These are phyloP conservation scores for Rhynchonema sp. DNA, from an alignment of 2,888 invertebrate species.

Conservation along the genomic window DNA sequence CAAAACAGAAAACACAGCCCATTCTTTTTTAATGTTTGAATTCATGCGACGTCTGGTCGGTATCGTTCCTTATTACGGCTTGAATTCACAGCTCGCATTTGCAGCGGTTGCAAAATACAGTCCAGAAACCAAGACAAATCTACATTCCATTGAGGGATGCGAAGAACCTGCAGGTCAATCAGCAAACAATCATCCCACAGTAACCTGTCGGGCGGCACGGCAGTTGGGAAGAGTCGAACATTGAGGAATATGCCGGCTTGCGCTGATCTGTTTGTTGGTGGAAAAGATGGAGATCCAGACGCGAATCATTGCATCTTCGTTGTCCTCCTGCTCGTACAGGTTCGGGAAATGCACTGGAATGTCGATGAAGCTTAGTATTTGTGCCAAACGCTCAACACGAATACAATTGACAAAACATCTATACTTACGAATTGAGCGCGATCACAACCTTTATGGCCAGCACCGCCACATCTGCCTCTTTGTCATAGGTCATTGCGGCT, in stretches of 20 bases:
- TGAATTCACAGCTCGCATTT: too few species aligned
- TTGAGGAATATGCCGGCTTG: slow-evolving; percentile 97
- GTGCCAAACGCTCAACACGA: not conserved
- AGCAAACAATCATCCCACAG: too few species aligned
- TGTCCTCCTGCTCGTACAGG: slow-evolving; percentile 87
- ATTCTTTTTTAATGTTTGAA: too few species aligned
- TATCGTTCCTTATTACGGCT: too few species aligned
- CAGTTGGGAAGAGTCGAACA: slow-evolving; percentile 72
- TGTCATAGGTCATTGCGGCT: slow-evolving; percentile 94
- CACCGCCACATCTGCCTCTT: slow-evolving; percentile 91
- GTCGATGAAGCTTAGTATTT: not conserved
- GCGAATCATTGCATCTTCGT: slow-evolving; percentile 36
- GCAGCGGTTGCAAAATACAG: too few species aligned
- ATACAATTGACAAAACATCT: not conserved
- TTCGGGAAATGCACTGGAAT: slow-evolving; percentile 62
- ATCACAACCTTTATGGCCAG: slow-evolving; percentile 86
- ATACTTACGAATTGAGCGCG: slow-evolving; percentile 58
- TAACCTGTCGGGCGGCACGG: slow-evolving; percentile 34
- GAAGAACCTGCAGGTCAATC: too few species aligned
- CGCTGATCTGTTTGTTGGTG: slow-evolving; percentile 72
- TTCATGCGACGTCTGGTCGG: too few species aligned
- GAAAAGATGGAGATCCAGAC: slow-evolving; percentile 95
- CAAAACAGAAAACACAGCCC: too few species aligned
- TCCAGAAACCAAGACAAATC: too few species aligned
- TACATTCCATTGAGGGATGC: too few species aligned